Conservation (phyloP, 2,113 vertebrate genomes). For the human (Homo sapiens) region DNA sequence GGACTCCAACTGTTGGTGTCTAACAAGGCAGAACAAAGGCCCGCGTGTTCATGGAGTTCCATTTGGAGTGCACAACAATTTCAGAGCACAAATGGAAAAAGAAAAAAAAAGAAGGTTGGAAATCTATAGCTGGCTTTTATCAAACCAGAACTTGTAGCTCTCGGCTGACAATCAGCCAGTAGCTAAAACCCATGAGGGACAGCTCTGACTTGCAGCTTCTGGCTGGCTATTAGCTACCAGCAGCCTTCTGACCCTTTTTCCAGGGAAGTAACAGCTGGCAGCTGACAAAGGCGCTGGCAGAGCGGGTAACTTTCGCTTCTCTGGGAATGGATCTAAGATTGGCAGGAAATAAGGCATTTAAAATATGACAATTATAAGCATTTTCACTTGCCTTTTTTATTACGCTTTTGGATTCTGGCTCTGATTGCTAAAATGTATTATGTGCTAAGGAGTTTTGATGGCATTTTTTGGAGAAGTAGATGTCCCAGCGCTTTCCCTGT, state of each 20-base stretch:
- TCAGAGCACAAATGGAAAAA: slow-evolving; percentile 64
- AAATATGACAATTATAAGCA: slow-evolving; percentile 67
- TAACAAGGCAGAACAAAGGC: slow-evolving; percentile 76
- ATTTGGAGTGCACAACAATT: slow-evolving; percentile 64
- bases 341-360: slow-evolving; percentile 70
- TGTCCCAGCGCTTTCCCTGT: neutral
- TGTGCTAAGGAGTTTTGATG: slow-evolving; percentile 54
- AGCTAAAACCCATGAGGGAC: slow-evolving; percentile 67
- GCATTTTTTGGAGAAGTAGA: neutral
- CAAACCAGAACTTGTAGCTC: slow-evolving; percentile 73
- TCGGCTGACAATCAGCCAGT: slow-evolving; percentile 74
- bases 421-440: slow-evolving; percentile 67
- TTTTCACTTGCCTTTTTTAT: slow-evolving; percentile 67
- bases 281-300: slow-evolving; percentile 75
- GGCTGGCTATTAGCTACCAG: slow-evolving; percentile 75
- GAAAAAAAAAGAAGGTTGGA: slow-evolving; percentile 32
- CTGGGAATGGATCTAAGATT: slow-evolving; percentile 66
- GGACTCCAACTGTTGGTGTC: neutral
- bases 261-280: slow-evolving; percentile 76
- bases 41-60: slow-evolving; percentile 5
- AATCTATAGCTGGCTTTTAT: slow-evolving; percentile 74
- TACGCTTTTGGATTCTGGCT: slow-evolving; percentile 61
- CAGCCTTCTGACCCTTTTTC: slow-evolving; percentile 76
- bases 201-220: slow-evolving; percentile 61
- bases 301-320: slow-evolving; percentile 56